Evolutionary conservation across 2,797 vertebrate species (phyloP).

Genomic region (Sebastes flavidus): DNA sequence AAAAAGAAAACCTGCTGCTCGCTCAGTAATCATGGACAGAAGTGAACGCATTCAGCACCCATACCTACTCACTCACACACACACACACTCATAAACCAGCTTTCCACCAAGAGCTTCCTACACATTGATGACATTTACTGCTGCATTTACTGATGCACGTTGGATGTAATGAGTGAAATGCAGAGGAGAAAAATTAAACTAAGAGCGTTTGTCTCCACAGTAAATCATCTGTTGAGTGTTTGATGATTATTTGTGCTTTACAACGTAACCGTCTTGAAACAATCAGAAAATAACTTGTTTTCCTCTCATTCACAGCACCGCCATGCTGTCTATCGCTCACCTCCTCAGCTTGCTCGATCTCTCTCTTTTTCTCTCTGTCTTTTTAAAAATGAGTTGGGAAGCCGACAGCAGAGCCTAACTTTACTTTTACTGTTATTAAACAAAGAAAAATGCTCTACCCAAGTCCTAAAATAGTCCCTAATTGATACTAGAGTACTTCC

Average conservation of each 20-base stretch:
- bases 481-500: background rate
- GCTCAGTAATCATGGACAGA: conserved; percentile 4
- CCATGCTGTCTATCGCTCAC: background rate
- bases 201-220: no score
- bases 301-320: background rate
- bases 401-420: background rate
- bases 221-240: no score
- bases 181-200: no score
- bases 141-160: background rate
- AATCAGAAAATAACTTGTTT: background rate
- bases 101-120: background rate
- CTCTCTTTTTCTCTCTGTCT: background rate
- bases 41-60: conserved; percentile 6
- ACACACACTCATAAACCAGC: background rate
- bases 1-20: conserved; percentile 16
- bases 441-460: background rate
- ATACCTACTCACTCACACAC: background rate
- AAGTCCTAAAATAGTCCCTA: background rate
- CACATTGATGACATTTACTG: background rate
- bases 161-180: no score
- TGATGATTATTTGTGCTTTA: background rate
- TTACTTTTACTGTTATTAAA: background rate
- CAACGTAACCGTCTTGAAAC: background rate
- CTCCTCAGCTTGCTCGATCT: background rate
- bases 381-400: background rate